Evolutionary conservation across 37 sponge, comb jelly and placozoan species (phyloP), one percentile per base, ranked within the genome.

Genomic region (Mnemiopsis leidyi): DNA sequence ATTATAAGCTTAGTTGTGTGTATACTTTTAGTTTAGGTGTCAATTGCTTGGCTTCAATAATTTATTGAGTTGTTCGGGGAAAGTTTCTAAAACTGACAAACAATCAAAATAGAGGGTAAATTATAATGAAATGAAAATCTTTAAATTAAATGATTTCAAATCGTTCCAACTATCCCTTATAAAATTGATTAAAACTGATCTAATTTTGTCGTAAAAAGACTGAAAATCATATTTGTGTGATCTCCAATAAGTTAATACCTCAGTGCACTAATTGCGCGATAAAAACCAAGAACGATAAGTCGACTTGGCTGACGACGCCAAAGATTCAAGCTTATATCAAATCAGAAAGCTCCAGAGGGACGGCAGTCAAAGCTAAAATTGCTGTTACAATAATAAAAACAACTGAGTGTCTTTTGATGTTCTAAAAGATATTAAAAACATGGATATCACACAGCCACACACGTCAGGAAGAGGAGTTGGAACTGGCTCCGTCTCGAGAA

Each of bases 141-240:
- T 77, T 77, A 34, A 34, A 77, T 31, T 77, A 77, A 34, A 77
- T 77, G 32, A 31, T 77, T 34, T 32, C 26, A 77, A 32, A 77
- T 77, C 36, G 79, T 16, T 77, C 34, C 79, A 77, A 77, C 79
- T 77, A 31, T 77, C 79, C 79, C 79, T 77, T 77, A 77, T 77
- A 77, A 77, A 77, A 77, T 77, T 77, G 79, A 77, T 77, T 77
- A 77, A 77, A 77, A 77, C 79, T 77, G 79, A 77, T 34, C 79
- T 77, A 77, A 77, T 77, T 77, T 77, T 77, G 79, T 34, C 79
- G 79, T 77, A 77, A 77, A 77, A 77, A 77, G 79, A 77, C 79
- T 77, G 79, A 77, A 77, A 48, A 48, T 48, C 61, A 48, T 77
- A 32, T 31, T 77, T 32, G 79, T 77, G 79, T 77, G 79, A 77